Percentiles rank a stretch among this genome's conserved stretches.
These are phyloP conservation scores for Brachynemurus nebulosus DNA, from an alignment of 2,888 invertebrate species.

Conservation along the genomic window DNA sequence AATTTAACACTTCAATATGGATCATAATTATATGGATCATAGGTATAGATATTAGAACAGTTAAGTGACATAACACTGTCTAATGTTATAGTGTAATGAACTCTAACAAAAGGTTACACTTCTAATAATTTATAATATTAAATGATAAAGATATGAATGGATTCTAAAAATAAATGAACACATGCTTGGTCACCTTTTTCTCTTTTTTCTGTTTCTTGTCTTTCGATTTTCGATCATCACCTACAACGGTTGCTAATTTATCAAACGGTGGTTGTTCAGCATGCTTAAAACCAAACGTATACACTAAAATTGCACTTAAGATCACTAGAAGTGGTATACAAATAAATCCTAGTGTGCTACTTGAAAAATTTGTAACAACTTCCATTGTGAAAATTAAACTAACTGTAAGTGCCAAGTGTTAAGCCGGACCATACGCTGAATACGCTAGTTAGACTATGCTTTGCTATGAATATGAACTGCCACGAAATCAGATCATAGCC, in stretches of 20 bases:
- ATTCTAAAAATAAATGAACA: background rate
- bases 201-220: conserved; percentile 40
- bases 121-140: too few species aligned
- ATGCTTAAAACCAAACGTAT: conserved; percentile 65
- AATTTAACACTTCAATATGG: background rate
- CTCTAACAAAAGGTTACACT: too few species aligned
- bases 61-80: too few species aligned
- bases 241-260: conserved; percentile 44
- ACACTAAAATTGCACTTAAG: conserved; percentile 57
- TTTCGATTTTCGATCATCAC: conserved; percentile 51
- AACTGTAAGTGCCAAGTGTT: conserved; percentile 1
- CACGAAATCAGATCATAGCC: conserved; percentile 16
- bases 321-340: conserved; percentile 48
- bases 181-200: background rate
- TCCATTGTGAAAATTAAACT: conserved; percentile 33
- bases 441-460: conserved; percentile 10
- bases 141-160: background rate
- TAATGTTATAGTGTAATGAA: too few species aligned
- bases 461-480: conserved; percentile 20
- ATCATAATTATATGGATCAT: too few species aligned
- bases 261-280: conserved; percentile 70
- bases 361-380: conserved; percentile 41
- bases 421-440: background rate
- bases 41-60: too few species aligned
- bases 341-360: conserved; percentile 40